Base-by-base conservation (phyloP, 2,888 invertebrate species). In the Caenorhabditis sp. region DNA sequence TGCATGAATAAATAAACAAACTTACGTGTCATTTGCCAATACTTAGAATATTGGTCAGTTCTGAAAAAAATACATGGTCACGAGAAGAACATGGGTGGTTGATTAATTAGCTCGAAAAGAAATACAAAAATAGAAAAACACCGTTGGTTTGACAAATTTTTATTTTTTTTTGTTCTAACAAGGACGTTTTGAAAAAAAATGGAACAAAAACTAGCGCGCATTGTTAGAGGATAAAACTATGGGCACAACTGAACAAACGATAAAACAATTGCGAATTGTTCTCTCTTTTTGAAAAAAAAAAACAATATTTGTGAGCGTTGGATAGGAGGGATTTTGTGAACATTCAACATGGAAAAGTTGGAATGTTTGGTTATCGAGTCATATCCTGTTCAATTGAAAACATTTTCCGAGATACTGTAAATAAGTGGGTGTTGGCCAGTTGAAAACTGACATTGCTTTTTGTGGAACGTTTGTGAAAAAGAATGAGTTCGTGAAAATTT, bases 161-260 rank as follows among this genome's bases (percentile, higher is more conserved):
- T 10, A 31, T 31, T 31, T 31, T n/a, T n/a, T 31, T 31, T 31
- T 31, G 31, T 31, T 31, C 31, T 31, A 43, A 43, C 43, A 14
- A 43, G 43, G 43, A 43, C 43, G 43, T 12, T 43, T 43, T 21
- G 21, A 52, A 52, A 52, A 52, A 50, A 52, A 20, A 7, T 2
- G 52, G 21, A 52, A 10, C n/a, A 52, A 52, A 52, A 23, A 52
- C 10, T 52, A 52, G 52, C 8, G 52, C 52, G 50, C 57, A 58
- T 27, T 5, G 56, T n/a, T 59, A 43, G 43, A 17, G 43, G 43
- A 43, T 43, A 43, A 43, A 43, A 43, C 43, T 43, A 43, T 43
- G 43, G 61, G 52, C 58, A 57, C 70, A 70, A 64, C 70, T 70
- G 70, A 26, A 62, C 70, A 70, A 70, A 70, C 70, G 70, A 65